These are phyloP conservation scores for Bergia puertoricense DNA, from an alignment of 92 coral and sea anemone genomes.

Conservation along the genomic window DNA sequence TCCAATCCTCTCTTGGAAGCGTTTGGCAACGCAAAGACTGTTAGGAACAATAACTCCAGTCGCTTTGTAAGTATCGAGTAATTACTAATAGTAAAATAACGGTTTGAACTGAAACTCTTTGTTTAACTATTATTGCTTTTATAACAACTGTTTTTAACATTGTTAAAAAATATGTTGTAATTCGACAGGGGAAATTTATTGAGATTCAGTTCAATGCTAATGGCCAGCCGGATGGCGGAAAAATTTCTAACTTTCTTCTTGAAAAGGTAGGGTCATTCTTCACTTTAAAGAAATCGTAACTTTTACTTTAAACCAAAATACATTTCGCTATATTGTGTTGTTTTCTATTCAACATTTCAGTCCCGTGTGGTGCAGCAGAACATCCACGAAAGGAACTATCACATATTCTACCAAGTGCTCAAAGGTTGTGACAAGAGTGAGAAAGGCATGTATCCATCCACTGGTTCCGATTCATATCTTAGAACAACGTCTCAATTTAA, in stretches of 20 bases:
- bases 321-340: not conserved
- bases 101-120: not conserved
- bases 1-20: conserved; percentile 95
- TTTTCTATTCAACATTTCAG: conserved; percentile 39
- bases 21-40: conserved; percentile 95
- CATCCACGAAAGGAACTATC: conserved; percentile 83
- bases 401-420: conserved; percentile 87
- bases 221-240: conserved; percentile 97
- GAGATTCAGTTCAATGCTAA: conserved; percentile 77
- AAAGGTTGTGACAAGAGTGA: conserved; percentile 69
- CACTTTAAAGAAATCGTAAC: too few relatives aligned
- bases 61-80: conserved; percentile 74
- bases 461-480: too few relatives aligned
- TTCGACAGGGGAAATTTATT: conserved; percentile 81
- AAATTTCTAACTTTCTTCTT: conserved; percentile 87
- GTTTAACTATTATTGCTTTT: not conserved
- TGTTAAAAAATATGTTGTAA: not conserved
- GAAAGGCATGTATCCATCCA: not conserved
- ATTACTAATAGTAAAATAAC: too few relatives aligned
- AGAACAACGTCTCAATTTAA: too few relatives aligned
- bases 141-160: not conserved
- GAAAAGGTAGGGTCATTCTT: conserved; percentile 62
- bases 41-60: conserved; percentile 93
- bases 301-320: not conserved
- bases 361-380: conserved; percentile 89